Evolutionary conservation across 1,140 invertebrate genomes (phyloP), one percentile per base, ranked within the genome.

Genomic region (Centruroides sculpturatus): DNA sequence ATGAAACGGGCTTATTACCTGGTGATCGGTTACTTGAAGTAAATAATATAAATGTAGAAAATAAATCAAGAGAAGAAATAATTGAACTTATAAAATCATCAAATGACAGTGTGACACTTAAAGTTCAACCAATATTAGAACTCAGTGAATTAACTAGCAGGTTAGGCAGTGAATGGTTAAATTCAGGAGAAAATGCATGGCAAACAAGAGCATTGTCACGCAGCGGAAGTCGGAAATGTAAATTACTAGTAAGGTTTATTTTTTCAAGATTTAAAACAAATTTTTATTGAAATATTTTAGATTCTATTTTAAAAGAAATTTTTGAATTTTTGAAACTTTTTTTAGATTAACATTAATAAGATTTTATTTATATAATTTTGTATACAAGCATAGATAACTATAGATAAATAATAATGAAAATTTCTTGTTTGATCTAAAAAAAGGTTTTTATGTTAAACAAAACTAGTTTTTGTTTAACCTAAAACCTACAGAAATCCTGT

Each of bases 21-120:
- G 93, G 93, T 10, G 93, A 98, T 76, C 80, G 88, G 68, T 79
- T 98, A 1, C 78, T 97, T 60, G 87, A 93, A 78, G 89, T 98
- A 8, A 94, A 95, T 72, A 85, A 84, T 35, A 80, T 85, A 48
- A 81, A 82, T 61, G 90, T 96, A 1, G 87, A 91, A 71, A 85
- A 85, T 53, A 85, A 86, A 71, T 83, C 81, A 13, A 80, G 92
- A 47, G 93, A 97, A 71, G 88, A 94, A 68, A 88, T 97, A 60
- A 93, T 95, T 65, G 89, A 95, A 71, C 79, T 94, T 66, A 94
- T 97, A 66, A 86, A 87, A 64, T 84, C 85, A 54, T 91, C 89
- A 49, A 83, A 83, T 34, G 85, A 86, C 68, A 81, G 78, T 66
- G 86, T 96, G 57, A 84, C 80, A 51, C 82, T 96, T 47, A 88